Percentiles rank a stretch among this genome's conserved stretches.
Conservation (phyloP, 1,140 invertebrate species). For the Manduca sexta region DNA sequence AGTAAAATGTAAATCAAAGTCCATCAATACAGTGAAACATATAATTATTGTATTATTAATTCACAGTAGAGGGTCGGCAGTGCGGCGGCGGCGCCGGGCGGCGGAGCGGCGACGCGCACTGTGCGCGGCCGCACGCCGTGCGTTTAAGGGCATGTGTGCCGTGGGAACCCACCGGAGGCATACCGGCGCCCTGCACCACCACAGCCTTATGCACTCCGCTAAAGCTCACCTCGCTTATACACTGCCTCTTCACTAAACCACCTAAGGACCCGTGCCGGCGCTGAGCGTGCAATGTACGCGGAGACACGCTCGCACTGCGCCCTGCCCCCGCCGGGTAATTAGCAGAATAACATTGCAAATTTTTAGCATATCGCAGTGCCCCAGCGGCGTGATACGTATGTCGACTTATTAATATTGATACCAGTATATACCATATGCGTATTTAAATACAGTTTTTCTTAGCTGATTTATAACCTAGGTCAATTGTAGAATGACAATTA, state of each 20-base stretch:
- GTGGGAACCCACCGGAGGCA: constrained; percentile 38
- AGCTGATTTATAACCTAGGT: not conserved
- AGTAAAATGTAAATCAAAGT: too few relatives aligned
- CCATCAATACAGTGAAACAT: too few relatives aligned
- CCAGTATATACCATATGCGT: constrained; percentile 5
- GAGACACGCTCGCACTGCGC: not conserved
- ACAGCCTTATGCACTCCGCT: not conserved
- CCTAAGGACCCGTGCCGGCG: not conserved
- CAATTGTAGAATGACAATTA: constrained; percentile 5
- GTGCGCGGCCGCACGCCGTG: constrained; percentile 7
- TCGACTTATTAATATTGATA: constrained; percentile 15
- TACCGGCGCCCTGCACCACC: constrained; percentile 5
- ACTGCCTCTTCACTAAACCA: not conserved
- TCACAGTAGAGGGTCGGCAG: too few relatives aligned
- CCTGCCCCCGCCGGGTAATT: constrained; percentile 8
- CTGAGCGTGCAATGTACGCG: constrained; percentile 2
- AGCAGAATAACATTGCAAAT: constrained; percentile 20
- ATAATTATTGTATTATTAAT: too few relatives aligned
- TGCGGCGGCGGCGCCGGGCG: not conserved
- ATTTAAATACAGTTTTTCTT: constrained; percentile 9
- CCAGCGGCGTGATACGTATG: constrained; percentile 13
- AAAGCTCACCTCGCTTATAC: not conserved
- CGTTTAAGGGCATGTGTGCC: constrained; percentile 41
- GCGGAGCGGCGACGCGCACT: constrained; percentile 4
- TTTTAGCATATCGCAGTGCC: constrained; percentile 14